These are phyloP conservation scores for Lepus europaeus DNA, from an alignment of 2,113 vertebrate genomes.

Conservation along the genomic window DNA sequence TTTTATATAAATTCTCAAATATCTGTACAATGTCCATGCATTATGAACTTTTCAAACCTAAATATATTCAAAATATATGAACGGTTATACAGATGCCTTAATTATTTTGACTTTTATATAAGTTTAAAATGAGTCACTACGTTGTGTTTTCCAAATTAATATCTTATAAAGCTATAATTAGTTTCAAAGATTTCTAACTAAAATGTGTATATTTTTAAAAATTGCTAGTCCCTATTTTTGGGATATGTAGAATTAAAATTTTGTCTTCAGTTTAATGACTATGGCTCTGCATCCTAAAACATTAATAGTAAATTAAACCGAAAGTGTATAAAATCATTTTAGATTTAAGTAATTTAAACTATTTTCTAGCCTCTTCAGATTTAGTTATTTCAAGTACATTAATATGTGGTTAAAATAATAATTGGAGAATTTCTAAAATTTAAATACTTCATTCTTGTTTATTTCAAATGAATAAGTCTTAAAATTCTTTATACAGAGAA, in stretches of 20 bases:
- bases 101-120: slow-evolving; percentile 43
- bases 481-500: neutral
- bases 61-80: neutral
- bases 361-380: neutral
- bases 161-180: neutral
- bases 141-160: slow-evolving; percentile 10
- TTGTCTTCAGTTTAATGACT: neutral
- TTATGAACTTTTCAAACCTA: neutral
- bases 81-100: neutral
- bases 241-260: neutral
- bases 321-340: neutral
- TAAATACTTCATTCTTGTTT: neutral
- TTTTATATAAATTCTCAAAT: slow-evolving; percentile 34
- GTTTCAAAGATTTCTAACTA: neutral
- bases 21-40: neutral
- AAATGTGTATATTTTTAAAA: neutral
- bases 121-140: neutral
- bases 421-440: slow-evolving; percentile 11
- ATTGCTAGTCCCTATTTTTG: neutral
- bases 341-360: neutral
- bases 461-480: slow-evolving; percentile 9
- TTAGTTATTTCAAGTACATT: neutral
- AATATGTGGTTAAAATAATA: neutral
- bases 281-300: neutral
- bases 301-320: neutral